These are phyloP conservation scores for Cynodonichthys magdalenae DNA, from an alignment of 2,797 vertebrate genomes.

Conservation along the genomic window DNA sequence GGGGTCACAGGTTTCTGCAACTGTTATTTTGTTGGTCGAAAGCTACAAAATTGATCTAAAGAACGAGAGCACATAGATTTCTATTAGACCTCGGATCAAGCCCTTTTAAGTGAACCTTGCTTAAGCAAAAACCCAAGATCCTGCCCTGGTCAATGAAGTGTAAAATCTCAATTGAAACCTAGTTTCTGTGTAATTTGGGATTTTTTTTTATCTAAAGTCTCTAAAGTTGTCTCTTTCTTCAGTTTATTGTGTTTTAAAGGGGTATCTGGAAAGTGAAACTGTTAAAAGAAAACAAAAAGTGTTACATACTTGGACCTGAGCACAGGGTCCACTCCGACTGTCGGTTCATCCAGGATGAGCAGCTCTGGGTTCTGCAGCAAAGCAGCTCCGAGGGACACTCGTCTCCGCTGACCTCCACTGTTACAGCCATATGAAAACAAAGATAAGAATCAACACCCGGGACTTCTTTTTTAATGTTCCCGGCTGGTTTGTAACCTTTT, in stretches of 20 bases:
- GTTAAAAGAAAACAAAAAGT: not conserved
- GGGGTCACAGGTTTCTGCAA: too few relatives aligned
- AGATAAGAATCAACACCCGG: not conserved
- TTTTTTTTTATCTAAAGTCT: not conserved
- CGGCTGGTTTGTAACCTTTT: not conserved
- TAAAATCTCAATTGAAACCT: not conserved
- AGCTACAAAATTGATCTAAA: too few relatives aligned
- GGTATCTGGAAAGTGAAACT: not conserved
- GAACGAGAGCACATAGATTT: too few relatives aligned
- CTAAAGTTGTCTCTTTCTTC: too few relatives aligned
- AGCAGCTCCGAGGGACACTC: constrained; percentile 83
- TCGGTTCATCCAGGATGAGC: constrained; percentile 85
- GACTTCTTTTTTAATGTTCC: not conserved
- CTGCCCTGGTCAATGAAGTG: not conserved
- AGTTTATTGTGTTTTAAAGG: not conserved
- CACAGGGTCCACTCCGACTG: constrained; percentile 85
- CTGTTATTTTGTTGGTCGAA: too few relatives aligned
- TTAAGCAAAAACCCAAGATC: too few relatives aligned
- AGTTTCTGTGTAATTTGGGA: not conserved
- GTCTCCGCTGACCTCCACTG: constrained; percentile 82
- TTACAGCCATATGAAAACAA: constrained; percentile 10
- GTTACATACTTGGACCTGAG: constrained; percentile 76
- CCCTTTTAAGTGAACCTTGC: too few relatives aligned
- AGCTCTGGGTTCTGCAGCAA: constrained; percentile 84
- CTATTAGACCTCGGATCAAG: too few relatives aligned